Evolutionary conservation across 1,140 invertebrate species (phyloP), one percentile per base, ranked within the genome.

Genomic region (Amyelois transitella): DNA sequence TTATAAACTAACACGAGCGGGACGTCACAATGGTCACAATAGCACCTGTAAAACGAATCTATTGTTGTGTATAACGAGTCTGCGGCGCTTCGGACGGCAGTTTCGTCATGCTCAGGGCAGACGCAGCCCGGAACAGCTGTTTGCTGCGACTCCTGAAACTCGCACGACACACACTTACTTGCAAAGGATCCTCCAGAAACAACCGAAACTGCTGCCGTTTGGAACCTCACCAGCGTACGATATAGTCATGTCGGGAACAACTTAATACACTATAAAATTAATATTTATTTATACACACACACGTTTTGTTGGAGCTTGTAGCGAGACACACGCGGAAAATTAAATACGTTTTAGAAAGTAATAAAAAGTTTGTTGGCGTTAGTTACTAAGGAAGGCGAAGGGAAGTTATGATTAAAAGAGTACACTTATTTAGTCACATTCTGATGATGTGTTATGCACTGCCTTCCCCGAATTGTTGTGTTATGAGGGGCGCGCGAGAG

Each of bases 161-260:
- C 44, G 60, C 53, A 48, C 65, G 60, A 47, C 63, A 51, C 51
- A 12, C 44, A 94, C 93, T 94, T 87, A 96, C 94, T 95, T 96
- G 89, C 90, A 90, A 62, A 96, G 90, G 81, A 96, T 95, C 85
- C 92, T 92, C 94, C 95, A 96, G 89, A 96, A 96, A 88, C 94
- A 96, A 75, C 95, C 95, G 80, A 96, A 96, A 88, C 93, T 95
- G 90, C 94, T 96, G 75, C 94, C 94, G 83, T 96, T 96, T 57
- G 95, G 95, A 72, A 96, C 95, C 89, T 95, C 93, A 75, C 94
- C 94, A 64, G 94, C 94, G 89, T 96, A 96, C 25, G 95, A 95
- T 66, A 96, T 92, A 66, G 95, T 96, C 95, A 96, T 96, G 62
- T 75, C 66, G 72, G 60, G 63, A 71, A 64, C 57, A 66, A 60